Percentiles rank a stretch among this genome's conserved stretches.
Conservation (phyloP, 2,113 vertebrate genomes). For the Perca fluviatilis region DNA sequence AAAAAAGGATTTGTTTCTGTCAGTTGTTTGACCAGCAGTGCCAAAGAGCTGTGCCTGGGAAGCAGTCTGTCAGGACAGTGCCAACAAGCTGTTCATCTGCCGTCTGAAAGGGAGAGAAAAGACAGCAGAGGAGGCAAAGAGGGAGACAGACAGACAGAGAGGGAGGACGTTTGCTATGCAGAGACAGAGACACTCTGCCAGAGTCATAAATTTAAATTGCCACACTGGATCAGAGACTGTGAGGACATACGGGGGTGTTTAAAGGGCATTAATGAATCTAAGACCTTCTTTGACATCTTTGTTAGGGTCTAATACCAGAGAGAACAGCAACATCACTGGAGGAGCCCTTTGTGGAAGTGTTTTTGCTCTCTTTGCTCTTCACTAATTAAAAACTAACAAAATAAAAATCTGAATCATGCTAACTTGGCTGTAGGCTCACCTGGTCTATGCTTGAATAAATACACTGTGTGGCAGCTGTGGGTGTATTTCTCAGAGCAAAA, state of each 20-base stretch:
- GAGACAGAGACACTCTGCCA: background rate
- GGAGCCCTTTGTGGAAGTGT: conserved; percentile 2
- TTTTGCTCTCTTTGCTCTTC: background rate
- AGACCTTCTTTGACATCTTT: conserved; percentile 14
- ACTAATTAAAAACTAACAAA: background rate
- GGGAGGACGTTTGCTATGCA: background rate
- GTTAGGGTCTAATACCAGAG: background rate
- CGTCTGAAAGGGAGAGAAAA: background rate
- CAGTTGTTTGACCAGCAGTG: background rate
- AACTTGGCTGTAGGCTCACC: background rate
- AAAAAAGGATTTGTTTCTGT: background rate
- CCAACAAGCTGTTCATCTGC: conserved; percentile 46
- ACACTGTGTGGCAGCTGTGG: background rate
- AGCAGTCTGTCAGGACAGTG: background rate
- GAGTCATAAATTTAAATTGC: background rate
- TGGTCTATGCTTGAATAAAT: background rate
- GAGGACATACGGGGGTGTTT: background rate
- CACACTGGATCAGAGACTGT: background rate
- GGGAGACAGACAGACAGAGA: background rate
- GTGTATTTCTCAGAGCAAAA: background rate
- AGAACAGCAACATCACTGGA: background rate
- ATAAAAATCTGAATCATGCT: background rate
- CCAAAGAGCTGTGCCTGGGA: background rate
- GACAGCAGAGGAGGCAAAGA: background rate
- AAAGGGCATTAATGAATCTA: conserved; percentile 16